Percentiles rank a stretch among this genome's conserved stretches.
phyloP scores from a whole-genome alignment of 2,888 invertebrate genomes.

The Amphipyra berbera region DNA sequence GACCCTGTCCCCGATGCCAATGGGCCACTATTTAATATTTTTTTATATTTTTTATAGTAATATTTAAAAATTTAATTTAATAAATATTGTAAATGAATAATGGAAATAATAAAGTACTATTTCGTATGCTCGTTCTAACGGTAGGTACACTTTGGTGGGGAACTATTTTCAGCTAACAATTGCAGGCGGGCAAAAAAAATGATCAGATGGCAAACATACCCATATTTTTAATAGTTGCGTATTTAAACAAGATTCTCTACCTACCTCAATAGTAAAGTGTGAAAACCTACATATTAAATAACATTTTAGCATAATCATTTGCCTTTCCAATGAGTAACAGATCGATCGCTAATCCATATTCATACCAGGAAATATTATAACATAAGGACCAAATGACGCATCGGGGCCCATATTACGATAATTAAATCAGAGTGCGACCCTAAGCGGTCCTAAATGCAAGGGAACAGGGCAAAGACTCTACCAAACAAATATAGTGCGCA shows the following conservation, averaged over 20 bases:
- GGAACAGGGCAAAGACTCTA: constrained; percentile 71
- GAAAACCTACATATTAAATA: constrained; percentile 19
- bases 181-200: too few relatives aligned
- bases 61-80: too few relatives aligned
- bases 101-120: too few relatives aligned
- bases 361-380: constrained; percentile 42
- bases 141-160: too few relatives aligned
- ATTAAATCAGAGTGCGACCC: constrained; percentile 59
- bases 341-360: constrained; percentile 36
- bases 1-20: too few relatives aligned
- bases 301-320: constrained; percentile 19
- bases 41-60: too few relatives aligned
- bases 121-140: too few relatives aligned
- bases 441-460: constrained; percentile 62
- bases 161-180: too few relatives aligned
- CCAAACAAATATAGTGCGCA: constrained; percentile 82
- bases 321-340: constrained; percentile 18
- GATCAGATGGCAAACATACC: too few relatives aligned
- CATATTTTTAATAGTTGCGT: background rate
- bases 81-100: too few relatives aligned
- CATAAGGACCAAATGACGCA: constrained; percentile 34
- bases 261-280: constrained; percentile 28
- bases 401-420: constrained; percentile 41
- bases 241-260: constrained; percentile 5
- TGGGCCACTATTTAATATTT: too few relatives aligned